Percentiles rank a stretch among this genome's conserved stretches.
Evolutionary conservation across 1,140 invertebrate genomes (phyloP).

Genomic region (Drosophila kikkawai): DNA sequence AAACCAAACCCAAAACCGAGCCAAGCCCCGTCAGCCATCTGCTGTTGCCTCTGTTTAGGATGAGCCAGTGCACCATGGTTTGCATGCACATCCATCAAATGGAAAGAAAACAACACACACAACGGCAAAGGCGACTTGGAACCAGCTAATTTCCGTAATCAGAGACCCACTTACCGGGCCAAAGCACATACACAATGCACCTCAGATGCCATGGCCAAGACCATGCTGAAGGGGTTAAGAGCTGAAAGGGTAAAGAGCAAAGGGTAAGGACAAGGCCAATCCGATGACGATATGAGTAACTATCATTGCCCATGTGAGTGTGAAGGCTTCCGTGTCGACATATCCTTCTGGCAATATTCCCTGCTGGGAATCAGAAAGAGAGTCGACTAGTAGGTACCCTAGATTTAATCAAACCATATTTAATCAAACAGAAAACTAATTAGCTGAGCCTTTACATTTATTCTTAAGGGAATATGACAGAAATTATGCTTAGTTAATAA

Average conservation of each 20-base stretch:
- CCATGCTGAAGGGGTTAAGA: background rate
- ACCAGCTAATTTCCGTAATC: conserved; percentile 79
- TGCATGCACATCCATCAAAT: conserved; percentile 79
- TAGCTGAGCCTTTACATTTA: fast-evolving
- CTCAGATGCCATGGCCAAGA: conserved; percentile 21
- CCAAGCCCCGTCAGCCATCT: conserved; percentile 27
- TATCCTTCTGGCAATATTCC: conserved; percentile 3
- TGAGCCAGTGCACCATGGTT: conserved; percentile 47
- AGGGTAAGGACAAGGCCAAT: conserved; percentile 56
- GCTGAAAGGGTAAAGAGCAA: conserved; percentile 2
- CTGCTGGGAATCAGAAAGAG: conserved; percentile 16
- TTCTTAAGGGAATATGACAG: background rate
- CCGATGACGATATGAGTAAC: conserved; percentile 30
- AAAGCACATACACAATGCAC: conserved; percentile 72
- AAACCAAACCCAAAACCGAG: conserved; percentile 51
- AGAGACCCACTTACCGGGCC: conserved; percentile 76
- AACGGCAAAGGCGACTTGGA: conserved; percentile 42
- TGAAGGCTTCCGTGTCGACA: conserved; percentile 35
- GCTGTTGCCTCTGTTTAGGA: conserved; percentile 10
- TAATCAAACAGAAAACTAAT: background rate
- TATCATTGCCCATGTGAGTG: conserved; percentile 61
- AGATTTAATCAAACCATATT: too few relatives aligned
- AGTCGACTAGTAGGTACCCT: background rate
- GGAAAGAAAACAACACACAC: conserved; percentile 62
- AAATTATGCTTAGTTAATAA: background rate